phyloP scores from a whole-genome alignment of 2,888 invertebrate genomes.

The Leucania comma region DNA sequence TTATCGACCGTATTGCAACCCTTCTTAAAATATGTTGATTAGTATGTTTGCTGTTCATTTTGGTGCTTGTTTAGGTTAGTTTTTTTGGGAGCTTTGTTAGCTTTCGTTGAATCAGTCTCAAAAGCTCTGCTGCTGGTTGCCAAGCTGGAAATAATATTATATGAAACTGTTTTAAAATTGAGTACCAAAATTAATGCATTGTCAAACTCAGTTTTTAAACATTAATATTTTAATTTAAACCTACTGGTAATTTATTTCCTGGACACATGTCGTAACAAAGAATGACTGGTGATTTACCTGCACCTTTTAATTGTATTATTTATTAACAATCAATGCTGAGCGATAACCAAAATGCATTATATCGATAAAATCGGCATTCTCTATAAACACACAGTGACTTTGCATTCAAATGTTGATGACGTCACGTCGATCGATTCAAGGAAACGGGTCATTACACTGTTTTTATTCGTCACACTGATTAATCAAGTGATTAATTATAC shows the following conservation, averaged over 20 bases:
- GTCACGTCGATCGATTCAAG: slow-evolving; percentile 88
- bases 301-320: slow-evolving; percentile 38
- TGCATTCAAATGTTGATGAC: slow-evolving; percentile 87
- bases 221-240: not conserved
- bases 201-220: not conserved
- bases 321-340: slow-evolving; percentile 49
- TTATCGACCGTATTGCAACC: slow-evolving; percentile 68
- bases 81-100: slow-evolving; percentile 8
- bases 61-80: slow-evolving; percentile 29
- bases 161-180: not conserved
- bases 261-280: not conserved
- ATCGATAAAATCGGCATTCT: slow-evolving; percentile 76
- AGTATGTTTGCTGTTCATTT: slow-evolving; percentile 60
- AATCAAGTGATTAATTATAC: slow-evolving; percentile 90
- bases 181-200: not conserved
- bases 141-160: not conserved
- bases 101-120: not conserved
- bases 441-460: slow-evolving; percentile 90
- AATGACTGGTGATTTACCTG: slow-evolving; percentile 22
- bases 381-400: slow-evolving; percentile 82
- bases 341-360: slow-evolving; percentile 62
- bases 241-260: not conserved
- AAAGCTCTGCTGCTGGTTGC: not conserved
- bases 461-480: slow-evolving; percentile 91
- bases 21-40: slow-evolving; percentile 65